phyloP scores from a whole-genome alignment of 2,888 invertebrate genomes.

The Portevinia maculata region DNA sequence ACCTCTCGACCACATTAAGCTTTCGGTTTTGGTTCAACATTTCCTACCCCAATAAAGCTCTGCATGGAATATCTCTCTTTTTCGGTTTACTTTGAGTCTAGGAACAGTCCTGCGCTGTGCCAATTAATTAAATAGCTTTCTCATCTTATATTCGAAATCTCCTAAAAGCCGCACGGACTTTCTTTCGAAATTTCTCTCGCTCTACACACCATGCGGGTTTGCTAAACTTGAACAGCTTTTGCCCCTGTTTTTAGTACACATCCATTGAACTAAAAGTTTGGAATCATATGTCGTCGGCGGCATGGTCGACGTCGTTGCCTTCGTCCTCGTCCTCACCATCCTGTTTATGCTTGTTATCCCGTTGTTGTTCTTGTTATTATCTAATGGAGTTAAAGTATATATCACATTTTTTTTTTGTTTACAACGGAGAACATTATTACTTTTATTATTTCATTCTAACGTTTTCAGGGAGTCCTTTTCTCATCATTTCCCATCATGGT shows the following conservation, averaged over 20 bases:
- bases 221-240: slow-evolving; percentile 8
- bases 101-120: slow-evolving; percentile 53
- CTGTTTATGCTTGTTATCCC: slow-evolving; percentile 42
- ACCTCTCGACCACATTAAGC: slow-evolving; percentile 17
- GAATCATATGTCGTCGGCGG: slow-evolving; percentile 54
- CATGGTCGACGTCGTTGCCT: slow-evolving; percentile 10
- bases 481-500: background rate
- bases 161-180: slow-evolving; percentile 8
- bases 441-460: slow-evolving; percentile 33
- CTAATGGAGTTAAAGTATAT: slow-evolving; percentile 68
- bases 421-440: slow-evolving; percentile 52
- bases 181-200: slow-evolving; percentile 12
- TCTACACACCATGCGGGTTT: slow-evolving; percentile 10
- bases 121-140: slow-evolving; percentile 7
- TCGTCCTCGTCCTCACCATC: slow-evolving; percentile 43
- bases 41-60: slow-evolving; percentile 31
- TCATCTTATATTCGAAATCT: background rate
- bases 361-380: slow-evolving; percentile 47
- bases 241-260: slow-evolving; percentile 28
- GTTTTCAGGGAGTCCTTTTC: slow-evolving; percentile 4
- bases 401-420: slow-evolving; percentile 38
- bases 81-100: background rate
- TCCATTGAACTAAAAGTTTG: slow-evolving; percentile 56
- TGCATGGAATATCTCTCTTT: background rate
- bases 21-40: slow-evolving; percentile 12